Evolutionary conservation across 2,113 vertebrate genomes (phyloP), one percentile per base, ranked within the genome.

Genomic region (Potamarius usumacintae): DNA sequence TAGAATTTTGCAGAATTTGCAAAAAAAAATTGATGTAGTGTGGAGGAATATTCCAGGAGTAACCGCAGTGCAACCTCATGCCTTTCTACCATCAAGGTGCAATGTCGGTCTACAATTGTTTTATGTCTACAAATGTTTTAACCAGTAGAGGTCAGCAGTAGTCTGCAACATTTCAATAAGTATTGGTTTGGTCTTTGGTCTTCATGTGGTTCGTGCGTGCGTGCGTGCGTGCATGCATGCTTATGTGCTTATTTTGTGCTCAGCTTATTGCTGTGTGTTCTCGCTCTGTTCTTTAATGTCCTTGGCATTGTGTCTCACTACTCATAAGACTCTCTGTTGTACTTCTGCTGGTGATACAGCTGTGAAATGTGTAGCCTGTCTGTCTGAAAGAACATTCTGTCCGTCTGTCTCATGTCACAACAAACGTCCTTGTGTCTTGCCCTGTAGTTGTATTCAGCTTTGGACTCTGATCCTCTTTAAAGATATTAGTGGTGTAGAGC

Each of bases 391-490:
- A 53, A 57, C 42, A 72, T 2, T 20, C 42, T 60, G 2, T 27
- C 22, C 62, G 18, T 77, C 71, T 62, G 30, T 42, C 50, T 86
- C 30, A 50, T 15, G 58, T 34, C 42, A 11, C 53, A 52, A 65
- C 27, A 81, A 60, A 80, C 12, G 88, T 65, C 86, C 80, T 83
- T 83, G 69, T 76, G 53, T 20, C 4, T 63, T 83, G 25, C 53
- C 30, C 71, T 83, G 71, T 57, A 86, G 72, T 76, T 84, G 82
- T 34, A 72, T 72, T 67, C 63, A 52, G 80, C 88, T 89, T 84
- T 84, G 71, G 42, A 58, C 80, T 86, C 84, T 86, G 81, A 84
- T 89, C 85, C 85, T 80, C 65, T 84, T 89, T 84, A 80, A 84
- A 62, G 60, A 72, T 79, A 84, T 84, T 86, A 84, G 55, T 57